phyloP scores from a whole-genome alignment of 2,113 vertebrate species.

The Perca flavescens region DNA sequence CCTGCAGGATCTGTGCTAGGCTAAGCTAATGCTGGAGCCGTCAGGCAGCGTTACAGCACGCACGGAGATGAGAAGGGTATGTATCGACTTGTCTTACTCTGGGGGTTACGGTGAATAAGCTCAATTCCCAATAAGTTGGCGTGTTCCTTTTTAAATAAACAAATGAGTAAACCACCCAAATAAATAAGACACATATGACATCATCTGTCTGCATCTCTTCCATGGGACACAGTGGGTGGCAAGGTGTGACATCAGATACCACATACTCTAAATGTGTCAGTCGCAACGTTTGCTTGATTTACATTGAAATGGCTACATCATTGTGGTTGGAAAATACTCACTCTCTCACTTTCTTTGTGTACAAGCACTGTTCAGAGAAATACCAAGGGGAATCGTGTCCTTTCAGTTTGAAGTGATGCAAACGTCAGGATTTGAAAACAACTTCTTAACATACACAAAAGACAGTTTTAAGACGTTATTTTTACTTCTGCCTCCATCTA shows the following conservation, averaged over 20 bases:
- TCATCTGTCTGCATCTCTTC: not conserved
- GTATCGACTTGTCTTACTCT: too few species aligned
- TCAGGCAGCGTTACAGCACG: too few species aligned
- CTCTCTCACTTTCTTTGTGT: not conserved
- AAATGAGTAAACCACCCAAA: not conserved
- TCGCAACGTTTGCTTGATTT: not conserved
- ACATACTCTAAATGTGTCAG: not conserved
- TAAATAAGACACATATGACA: not conserved
- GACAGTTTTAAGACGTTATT: not conserved
- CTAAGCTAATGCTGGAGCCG: too few species aligned
- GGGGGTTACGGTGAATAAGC: too few species aligned
- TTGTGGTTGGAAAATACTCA: constrained; percentile 33
- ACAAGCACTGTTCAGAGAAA: not conserved
- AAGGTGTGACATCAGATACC: not conserved
- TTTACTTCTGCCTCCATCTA: not conserved
- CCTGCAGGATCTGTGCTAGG: too few species aligned
- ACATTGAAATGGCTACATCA: not conserved
- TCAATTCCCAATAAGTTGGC: too few species aligned
- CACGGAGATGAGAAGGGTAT: too few species aligned
- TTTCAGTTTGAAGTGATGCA: not conserved
- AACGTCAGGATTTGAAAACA: not conserved
- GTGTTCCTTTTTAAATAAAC: too few species aligned
- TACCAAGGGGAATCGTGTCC: not conserved
- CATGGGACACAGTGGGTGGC: not conserved
- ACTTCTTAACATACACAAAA: not conserved